Evolutionary conservation across 2,113 vertebrate species (phyloP).

Genomic region (Indri indri): DNA sequence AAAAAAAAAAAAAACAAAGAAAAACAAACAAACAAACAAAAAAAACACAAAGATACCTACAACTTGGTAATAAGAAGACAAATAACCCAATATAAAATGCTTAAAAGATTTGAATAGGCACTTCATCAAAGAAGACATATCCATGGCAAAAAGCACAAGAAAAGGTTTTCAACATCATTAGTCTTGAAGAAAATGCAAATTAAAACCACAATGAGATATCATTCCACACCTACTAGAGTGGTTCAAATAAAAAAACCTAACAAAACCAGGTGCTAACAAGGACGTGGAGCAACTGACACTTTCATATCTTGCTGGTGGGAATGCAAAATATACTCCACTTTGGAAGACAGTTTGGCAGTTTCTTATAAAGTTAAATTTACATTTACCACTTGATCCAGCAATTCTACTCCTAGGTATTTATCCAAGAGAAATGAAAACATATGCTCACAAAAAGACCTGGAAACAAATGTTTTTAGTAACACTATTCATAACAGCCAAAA

Average conservation of each 20-base stretch:
- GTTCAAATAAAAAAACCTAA: neutral
- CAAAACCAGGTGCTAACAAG: neutral
- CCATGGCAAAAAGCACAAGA: neutral
- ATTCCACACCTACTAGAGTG: neutral
- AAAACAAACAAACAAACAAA: too few species aligned
- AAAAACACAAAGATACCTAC: neutral
- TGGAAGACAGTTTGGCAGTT: neutral
- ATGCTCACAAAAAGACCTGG: neutral
- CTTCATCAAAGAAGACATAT: neutral
- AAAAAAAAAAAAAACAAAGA: too few species aligned
- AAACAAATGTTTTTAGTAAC: neutral
- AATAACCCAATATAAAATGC: neutral
- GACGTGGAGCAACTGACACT: neutral
- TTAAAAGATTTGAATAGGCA: neutral
- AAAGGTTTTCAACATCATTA: neutral
- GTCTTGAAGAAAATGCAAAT: neutral
- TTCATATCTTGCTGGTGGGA: neutral
- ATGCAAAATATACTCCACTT: neutral
- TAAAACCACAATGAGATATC: neutral
- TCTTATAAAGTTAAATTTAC: neutral
- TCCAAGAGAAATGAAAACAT: neutral
- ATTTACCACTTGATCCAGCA: neutral
- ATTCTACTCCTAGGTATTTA: neutral
- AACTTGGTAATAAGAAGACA: neutral
- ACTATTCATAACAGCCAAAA: neutral